Percentiles rank a stretch among this genome's conserved stretches.
Evolutionary conservation across 2,113 vertebrate genomes (phyloP).

Genomic region (Cichladusa arquata): DNA sequence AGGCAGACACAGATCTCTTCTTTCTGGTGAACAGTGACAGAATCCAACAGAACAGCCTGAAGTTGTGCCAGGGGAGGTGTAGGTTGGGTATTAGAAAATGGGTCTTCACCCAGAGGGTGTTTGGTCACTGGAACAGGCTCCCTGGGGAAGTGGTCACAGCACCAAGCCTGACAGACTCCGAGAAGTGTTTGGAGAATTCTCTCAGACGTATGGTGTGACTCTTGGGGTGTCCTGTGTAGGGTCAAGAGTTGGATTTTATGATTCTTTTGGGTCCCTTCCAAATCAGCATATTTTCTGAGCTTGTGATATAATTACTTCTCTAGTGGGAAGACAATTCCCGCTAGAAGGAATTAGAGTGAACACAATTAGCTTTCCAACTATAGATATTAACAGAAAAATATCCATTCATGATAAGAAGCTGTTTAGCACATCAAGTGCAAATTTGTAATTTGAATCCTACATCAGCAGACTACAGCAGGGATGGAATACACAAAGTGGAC

Average conservation of each 20-base stretch:
- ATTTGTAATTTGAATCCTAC: background rate
- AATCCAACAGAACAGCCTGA: fast-evolving
- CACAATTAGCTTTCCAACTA: background rate
- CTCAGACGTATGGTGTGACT: background rate
- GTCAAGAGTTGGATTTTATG: too few species aligned
- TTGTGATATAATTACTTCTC: background rate
- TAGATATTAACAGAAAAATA: background rate
- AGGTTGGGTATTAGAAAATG: background rate
- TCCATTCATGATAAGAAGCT: background rate
- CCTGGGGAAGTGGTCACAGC: too few species aligned
- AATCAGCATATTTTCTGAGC: background rate
- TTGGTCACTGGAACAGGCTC: background rate
- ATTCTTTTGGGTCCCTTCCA: background rate
- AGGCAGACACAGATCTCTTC: fast-evolving
- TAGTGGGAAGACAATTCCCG: background rate
- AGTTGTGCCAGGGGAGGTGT: fast-evolving
- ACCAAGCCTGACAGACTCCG: background rate
- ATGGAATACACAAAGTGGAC: background rate
- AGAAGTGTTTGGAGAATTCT: background rate
- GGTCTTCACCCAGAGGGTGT: fast-evolving
- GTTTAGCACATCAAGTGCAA: background rate
- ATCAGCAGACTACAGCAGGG: background rate
- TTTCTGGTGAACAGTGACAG: background rate
- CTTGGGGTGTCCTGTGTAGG: background rate
- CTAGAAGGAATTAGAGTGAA: background rate